phyloP scores from a whole-genome alignment of 1,140 invertebrate species.

The Drosophila aff. region DNA sequence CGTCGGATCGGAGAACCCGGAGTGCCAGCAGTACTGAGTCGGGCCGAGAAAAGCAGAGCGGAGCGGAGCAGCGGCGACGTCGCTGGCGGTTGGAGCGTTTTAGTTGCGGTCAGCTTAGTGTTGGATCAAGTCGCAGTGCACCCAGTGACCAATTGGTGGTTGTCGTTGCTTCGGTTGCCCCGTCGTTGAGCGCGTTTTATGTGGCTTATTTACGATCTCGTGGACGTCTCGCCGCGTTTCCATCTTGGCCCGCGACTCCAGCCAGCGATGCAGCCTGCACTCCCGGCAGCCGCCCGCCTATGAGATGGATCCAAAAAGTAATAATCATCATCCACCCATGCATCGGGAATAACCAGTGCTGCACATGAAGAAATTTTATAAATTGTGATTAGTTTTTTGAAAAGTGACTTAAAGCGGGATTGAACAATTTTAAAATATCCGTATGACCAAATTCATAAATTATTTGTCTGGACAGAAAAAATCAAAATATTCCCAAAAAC shows the following conservation, averaged over 20 bases:
- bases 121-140: constrained; percentile 61
- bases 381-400: not conserved
- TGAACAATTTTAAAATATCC: not conserved
- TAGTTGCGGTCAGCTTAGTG: constrained; percentile 62
- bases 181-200: constrained; percentile 58
- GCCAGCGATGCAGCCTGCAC: constrained; percentile 69
- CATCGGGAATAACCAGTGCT: constrained; percentile 16
- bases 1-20: constrained; percentile 31
- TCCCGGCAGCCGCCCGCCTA: constrained; percentile 32
- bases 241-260: constrained; percentile 35
- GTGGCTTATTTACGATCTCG: constrained; percentile 64
- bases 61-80: constrained; percentile 29
- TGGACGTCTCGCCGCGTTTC: constrained; percentile 49
- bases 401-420: not conserved
- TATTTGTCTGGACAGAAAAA: not conserved
- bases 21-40: constrained; percentile 4
- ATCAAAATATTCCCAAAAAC: not conserved
- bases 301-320: constrained; percentile 83
- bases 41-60: constrained; percentile 36
- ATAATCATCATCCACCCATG: constrained; percentile 57
- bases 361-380: constrained; percentile 14
- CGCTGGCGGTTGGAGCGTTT: constrained; percentile 48
- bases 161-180: constrained; percentile 20
- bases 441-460: not conserved
- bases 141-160: constrained; percentile 63